phyloP scores from a whole-genome alignment of 1,140 invertebrate genomes.

The Leguminivora glycinivorella region DNA sequence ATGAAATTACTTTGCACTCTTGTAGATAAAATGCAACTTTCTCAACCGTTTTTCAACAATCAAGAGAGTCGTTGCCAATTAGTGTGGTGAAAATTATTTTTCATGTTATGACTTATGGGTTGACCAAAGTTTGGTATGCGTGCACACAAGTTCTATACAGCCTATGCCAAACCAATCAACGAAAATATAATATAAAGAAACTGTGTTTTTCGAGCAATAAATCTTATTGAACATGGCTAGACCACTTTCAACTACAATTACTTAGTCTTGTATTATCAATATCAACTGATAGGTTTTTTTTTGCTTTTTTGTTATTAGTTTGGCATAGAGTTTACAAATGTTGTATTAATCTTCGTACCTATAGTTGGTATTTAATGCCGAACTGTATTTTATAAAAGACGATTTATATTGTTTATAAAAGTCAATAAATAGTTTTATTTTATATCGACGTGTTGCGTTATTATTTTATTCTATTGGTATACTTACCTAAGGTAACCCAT shows the following conservation, averaged over 20 bases:
- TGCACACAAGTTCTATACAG: background rate
- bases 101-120: background rate
- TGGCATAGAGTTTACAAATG: constrained; percentile 23
- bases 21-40: too few species aligned
- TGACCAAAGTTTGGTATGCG: background rate
- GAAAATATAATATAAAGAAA: background rate
- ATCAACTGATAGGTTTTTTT: background rate
- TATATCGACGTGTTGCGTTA: constrained; percentile 38
- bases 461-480: constrained; percentile 23
- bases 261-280: background rate
- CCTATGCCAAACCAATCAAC: background rate
- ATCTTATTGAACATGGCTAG: background rate
- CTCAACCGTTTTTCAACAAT: too few species aligned
- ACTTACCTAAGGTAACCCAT: too few species aligned
- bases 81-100: too few species aligned
- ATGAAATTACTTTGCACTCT: too few species aligned
- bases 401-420: constrained; percentile 48
- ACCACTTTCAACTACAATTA: background rate
- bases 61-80: too few species aligned
- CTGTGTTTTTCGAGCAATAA: background rate
- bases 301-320: background rate
- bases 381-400: constrained; percentile 47
- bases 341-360: constrained; percentile 27
- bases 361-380: constrained; percentile 46
- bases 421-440: constrained; percentile 47